Base-by-base conservation (phyloP, 2,888 invertebrate genomes). In the Acanthococcus lagerstroemiae region DNA sequence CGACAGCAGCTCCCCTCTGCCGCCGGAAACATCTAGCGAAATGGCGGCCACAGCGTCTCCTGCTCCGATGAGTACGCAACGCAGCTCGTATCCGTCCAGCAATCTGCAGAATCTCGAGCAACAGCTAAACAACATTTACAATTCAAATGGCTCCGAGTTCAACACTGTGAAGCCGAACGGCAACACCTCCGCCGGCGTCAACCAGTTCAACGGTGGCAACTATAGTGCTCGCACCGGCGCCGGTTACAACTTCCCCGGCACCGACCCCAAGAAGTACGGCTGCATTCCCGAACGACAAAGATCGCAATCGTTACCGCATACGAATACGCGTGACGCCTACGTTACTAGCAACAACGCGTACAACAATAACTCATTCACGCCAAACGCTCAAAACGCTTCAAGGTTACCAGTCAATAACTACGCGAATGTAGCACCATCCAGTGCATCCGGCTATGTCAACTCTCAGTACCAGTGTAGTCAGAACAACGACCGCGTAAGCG, bases 191-290 rank as follows among this genome's bases (percentile, higher is more conserved):
- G 48, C 26, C 67, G 55, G 9, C 58, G 52, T 44, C 69, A 45
- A 30, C 68, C 63, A 65, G 66, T 55, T 48, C 70, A 69, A 68
- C 56, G 67, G 48, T 72, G 50, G 71, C 73, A 63, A 71, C 69
- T 27, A 72, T 72, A 65, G 17, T 57, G 44, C 70, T 1, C 65
- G 44, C 68, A 3, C 77, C 75, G 78, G 78, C 3, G 80, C 80
- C 67, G 75, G 77, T 66, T 71, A 73, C 65, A 71, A 71, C 27
- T 68, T 71, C 30, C 68, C 70, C 48, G 69, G 70, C 6, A 24
- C 68, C 17, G 70, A 48, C 30, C 56, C 71, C 57, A 70, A 58
- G 68, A 72, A 72, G 46, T 52, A 68, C 67, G 71, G 63, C 4
- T 72, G 58, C 71, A 69, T 21, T 72, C 73, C 67, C 21, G 56